Percentiles rank a stretch among this genome's conserved stretches.
Evolutionary conservation across 1,140 invertebrate genomes (phyloP).

Genomic region (Epicauta chinensis): DNA sequence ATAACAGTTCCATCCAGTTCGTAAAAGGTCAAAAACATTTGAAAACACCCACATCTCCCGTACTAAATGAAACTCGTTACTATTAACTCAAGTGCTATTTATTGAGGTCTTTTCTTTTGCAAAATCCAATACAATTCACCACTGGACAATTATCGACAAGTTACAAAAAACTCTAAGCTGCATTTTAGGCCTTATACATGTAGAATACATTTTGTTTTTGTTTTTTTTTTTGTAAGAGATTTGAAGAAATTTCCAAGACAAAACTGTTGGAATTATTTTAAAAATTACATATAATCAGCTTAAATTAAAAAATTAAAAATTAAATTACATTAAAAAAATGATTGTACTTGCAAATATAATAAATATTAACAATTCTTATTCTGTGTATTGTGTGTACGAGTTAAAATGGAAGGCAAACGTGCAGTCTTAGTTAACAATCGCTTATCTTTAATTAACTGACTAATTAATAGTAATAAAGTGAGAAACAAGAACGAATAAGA

Average conservation of each 20-base stretch:
- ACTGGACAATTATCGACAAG: conserved; percentile 5
- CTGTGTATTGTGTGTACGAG: conserved; percentile 11
- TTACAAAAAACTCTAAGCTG: conserved; percentile 18
- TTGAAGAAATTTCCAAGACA: conserved; percentile 5
- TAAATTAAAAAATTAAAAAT: conserved; percentile 6
- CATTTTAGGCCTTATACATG: conserved; percentile 14
- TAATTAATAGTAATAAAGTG: not conserved
- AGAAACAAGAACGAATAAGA: no score
- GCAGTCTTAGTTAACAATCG: conserved; percentile 26
- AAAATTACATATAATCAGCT: conserved; percentile 4
- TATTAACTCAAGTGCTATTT: not conserved
- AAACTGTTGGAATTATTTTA: not conserved
- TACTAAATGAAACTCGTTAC: no score
- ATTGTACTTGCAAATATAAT: conserved; percentile 23
- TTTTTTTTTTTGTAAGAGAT: no score
- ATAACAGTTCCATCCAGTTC: no score
- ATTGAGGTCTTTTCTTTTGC: not conserved
- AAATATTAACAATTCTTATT: conserved; percentile 10
- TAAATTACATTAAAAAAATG: conserved; percentile 13
- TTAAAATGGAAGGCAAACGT: conserved; percentile 31
- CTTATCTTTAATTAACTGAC: not conserved
- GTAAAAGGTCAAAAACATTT: no score
- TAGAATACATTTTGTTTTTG: not conserved
- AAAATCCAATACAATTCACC: conserved; percentile 8
- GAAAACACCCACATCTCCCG: no score